phyloP scores from a whole-genome alignment of 2,113 vertebrate genomes.

The Hypomesus transpacificus region DNA sequence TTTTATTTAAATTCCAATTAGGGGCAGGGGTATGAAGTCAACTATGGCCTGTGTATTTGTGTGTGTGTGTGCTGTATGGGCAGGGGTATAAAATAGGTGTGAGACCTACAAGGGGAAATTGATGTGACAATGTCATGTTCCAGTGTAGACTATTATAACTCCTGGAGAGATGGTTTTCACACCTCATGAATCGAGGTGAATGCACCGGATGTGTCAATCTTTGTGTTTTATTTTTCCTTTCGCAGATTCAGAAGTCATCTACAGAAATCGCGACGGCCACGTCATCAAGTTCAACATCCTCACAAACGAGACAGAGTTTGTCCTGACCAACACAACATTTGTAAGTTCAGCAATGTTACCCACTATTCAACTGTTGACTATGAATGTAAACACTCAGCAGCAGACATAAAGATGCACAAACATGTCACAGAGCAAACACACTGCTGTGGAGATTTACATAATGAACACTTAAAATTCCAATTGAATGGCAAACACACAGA shows the following conservation, averaged over 20 bases:
- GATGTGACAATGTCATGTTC: too few relatives aligned
- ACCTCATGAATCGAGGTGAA: neutral
- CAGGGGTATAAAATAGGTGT: too few relatives aligned
- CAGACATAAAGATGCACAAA: neutral
- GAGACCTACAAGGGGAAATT: too few relatives aligned
- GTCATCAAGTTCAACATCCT: constrained; percentile 92
- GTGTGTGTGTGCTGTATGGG: too few relatives aligned
- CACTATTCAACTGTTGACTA: neutral
- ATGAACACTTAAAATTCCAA: too few relatives aligned
- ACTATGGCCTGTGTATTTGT: too few relatives aligned
- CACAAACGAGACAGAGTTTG: constrained; percentile 83
- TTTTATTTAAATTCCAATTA: too few relatives aligned
- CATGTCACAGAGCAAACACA: too few relatives aligned
- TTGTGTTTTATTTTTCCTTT: constrained; percentile 4
- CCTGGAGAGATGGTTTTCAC: too few relatives aligned
- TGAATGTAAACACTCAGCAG: neutral
- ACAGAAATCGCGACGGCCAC: constrained; percentile 88
- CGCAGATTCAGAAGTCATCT: constrained; percentile 91
- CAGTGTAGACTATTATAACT: too few relatives aligned
- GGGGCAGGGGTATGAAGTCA: too few relatives aligned
- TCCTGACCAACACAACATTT: constrained; percentile 91
- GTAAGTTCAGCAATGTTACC: constrained; percentile 71
- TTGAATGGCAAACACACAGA: neutral
- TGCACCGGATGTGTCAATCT: neutral
- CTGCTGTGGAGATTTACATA: too few relatives aligned